Evolutionary conservation across 2,113 vertebrate genomes (phyloP), one percentile per base, ranked within the genome.

Genomic region (Nerophis ophidion): DNA sequence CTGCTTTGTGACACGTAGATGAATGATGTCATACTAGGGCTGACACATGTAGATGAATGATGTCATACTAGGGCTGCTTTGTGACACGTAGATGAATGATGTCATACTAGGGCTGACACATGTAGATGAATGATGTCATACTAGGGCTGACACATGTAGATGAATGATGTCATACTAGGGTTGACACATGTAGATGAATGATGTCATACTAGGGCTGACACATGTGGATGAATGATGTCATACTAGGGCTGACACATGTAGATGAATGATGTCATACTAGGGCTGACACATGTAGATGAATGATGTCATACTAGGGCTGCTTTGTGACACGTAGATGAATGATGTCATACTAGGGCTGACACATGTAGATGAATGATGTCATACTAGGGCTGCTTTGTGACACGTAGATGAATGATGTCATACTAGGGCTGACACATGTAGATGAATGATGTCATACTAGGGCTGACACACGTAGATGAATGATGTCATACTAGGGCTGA

Each of bases 81-180:
- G n/a, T n/a, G n/a, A n/a, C n/a, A n/a, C n/a, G n/a, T n/a, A 53
- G 46, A 63, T 63, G 17, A 68, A 34, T 47, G 34, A 36, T 8
- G 6, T 36, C 13, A 68, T 7, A 8, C 42, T 16, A 47, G 19
- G 19, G 19, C 19, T 26, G 19, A n/a, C n/a, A n/a, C n/a, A n/a
- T n/a, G n/a, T n/a, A 53, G 46, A 63, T 63, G 17, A 68, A 34
- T 47, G 34, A 36, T 8, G 6, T 36, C 13, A 68, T 7, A 8
- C 42, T 16, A 47, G 19, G 19, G 19, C 19, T 26, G 19, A n/a
- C n/a, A n/a, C n/a, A n/a, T n/a, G n/a, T n/a, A 53, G 46, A 63
- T 63, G 17, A 68, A 34, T 47, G 34, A 36, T 8, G 6, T 36
- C 13, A 68, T 7, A 8, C 42, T 16, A 47, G 19, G 19, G 19